Conservation (phyloP, 2,113 vertebrate genomes). For the Tupaia tana region DNA sequence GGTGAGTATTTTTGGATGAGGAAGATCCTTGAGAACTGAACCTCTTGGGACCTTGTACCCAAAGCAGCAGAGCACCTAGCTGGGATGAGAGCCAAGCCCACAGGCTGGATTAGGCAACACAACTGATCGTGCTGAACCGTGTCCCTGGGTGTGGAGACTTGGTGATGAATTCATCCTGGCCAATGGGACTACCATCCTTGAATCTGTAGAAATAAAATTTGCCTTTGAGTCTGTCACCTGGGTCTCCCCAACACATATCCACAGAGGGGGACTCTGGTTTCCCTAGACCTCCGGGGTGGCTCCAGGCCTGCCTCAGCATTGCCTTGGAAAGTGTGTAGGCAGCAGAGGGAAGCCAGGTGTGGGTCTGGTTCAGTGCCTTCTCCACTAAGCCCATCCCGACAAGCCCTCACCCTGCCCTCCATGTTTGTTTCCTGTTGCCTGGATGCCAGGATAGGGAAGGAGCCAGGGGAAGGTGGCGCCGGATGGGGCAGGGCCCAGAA, state of each 20-base stretch:
- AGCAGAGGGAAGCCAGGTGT: neutral
- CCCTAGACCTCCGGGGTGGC: neutral
- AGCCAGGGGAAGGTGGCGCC: neutral
- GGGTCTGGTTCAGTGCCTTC: neutral
- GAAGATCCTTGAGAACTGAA: neutral
- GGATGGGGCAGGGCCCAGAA: neutral
- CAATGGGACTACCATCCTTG: neutral
- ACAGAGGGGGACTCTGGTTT: neutral
- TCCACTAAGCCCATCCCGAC: neutral
- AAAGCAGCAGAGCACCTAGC: neutral
- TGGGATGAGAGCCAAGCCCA: neutral
- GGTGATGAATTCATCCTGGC: neutral
- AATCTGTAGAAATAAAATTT: slow-evolving; percentile 35
- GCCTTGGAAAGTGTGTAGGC: neutral
- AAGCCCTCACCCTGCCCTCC: neutral
- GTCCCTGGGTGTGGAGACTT: neutral
- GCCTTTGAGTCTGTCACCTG: neutral
- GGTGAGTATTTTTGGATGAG: neutral
- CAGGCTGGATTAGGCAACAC: neutral
- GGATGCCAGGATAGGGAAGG: slow-evolving; percentile 4
- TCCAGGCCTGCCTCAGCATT: neutral
- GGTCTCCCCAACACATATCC: neutral
- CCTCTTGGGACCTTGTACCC: neutral
- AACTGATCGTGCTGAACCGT: neutral
- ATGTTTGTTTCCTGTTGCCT: slow-evolving; percentile 75